Conservation (phyloP, 2,888 invertebrate genomes). For the Campoletis raptor region DNA sequence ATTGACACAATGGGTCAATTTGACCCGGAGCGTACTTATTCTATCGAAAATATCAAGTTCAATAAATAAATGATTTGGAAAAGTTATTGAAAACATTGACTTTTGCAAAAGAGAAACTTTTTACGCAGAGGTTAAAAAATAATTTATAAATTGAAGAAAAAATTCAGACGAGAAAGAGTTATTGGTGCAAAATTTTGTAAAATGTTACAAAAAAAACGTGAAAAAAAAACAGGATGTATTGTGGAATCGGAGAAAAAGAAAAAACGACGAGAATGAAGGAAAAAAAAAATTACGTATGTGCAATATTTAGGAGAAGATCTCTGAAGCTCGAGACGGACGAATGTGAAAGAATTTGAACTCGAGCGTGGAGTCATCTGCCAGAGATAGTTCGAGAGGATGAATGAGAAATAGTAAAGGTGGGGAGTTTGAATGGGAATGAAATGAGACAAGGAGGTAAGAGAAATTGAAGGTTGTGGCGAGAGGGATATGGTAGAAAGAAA, state of each 20-base stretch:
- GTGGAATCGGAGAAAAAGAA: background rate
- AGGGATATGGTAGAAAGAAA: background rate
- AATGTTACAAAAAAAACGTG: background rate
- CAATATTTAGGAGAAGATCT: background rate
- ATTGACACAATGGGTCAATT: background rate
- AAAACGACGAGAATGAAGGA: background rate
- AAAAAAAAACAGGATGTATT: background rate
- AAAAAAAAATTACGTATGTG: background rate
- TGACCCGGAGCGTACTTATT: background rate
- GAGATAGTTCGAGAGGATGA: background rate
- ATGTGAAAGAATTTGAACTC: conserved; percentile 12
- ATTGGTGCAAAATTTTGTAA: background rate
- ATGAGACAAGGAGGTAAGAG: background rate
- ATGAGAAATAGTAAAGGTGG: conserved; percentile 12
- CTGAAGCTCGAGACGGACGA: background rate
- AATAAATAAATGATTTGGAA: too few relatives aligned
- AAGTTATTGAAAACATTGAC: too few relatives aligned
- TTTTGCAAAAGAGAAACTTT: background rate
- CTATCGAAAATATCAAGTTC: too few relatives aligned
- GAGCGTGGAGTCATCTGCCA: background rate
- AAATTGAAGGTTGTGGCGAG: background rate
- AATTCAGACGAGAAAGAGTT: background rate
- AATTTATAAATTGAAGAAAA: background rate
- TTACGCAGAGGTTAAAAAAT: background rate
- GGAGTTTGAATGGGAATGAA: conserved; percentile 15